A percentile compares a stretch with the other conserved stretches of the same genome.
phyloP scores from a whole-genome alignment of 2,797 vertebrate species.

The Sciurus carolinensis region DNA sequence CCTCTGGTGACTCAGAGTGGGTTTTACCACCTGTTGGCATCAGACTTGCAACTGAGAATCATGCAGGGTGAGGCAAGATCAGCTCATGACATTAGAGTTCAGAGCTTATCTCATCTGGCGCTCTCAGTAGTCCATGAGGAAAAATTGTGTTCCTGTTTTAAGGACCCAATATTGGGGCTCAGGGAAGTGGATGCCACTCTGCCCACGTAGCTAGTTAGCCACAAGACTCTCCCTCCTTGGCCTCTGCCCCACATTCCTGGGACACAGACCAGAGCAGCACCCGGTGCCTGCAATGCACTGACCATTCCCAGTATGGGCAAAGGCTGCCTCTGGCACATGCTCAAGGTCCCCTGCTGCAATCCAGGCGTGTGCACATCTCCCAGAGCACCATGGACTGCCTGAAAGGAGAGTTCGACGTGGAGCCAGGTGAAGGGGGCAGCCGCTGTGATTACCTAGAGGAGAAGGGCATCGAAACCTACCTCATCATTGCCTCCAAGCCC shows the following conservation, averaged over 20 bases:
- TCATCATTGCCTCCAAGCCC: conserved; percentile 91
- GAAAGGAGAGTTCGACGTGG: conserved; percentile 95
- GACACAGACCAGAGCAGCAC: background rate
- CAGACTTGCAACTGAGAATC: background rate
- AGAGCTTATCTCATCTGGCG: background rate
- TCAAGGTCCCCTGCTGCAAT: background rate
- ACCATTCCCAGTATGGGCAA: background rate
- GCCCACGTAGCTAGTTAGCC: background rate
- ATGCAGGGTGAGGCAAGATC: fast-evolving
- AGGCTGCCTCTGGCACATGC: background rate
- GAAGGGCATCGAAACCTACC: conserved; percentile 96
- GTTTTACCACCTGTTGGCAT: too few relatives aligned
- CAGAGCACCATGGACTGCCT: conserved; percentile 96
- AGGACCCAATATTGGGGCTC: fast-evolving
- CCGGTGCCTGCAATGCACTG: background rate
- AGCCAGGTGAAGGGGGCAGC: conserved; percentile 94
- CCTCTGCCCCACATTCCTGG: fast-evolving
- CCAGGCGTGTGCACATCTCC: conserved; percentile 97
- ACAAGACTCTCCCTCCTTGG: background rate
- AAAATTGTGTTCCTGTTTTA: background rate
- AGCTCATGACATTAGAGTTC: background rate
- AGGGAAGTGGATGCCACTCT: background rate
- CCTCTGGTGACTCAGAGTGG: background rate
- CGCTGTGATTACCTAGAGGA: conserved; percentile 96
- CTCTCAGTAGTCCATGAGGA: background rate